Evolutionary conservation across 2,888 invertebrate species (phyloP), one percentile per base, ranked within the genome.

Genomic region (Tanypteryx hageni): DNA sequence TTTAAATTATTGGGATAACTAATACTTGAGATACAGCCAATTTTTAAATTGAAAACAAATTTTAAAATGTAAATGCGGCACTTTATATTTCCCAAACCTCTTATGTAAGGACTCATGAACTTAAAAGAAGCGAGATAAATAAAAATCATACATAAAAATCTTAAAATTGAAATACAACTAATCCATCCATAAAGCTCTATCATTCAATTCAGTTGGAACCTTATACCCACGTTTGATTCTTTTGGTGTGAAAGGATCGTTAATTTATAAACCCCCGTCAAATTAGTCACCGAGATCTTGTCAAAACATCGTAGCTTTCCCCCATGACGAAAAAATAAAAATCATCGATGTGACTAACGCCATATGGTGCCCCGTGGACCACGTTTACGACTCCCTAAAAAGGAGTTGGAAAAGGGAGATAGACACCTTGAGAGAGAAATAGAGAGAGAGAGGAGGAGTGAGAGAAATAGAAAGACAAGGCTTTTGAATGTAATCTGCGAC

Each of bases 301-400:
- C 44, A 44, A 64, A 64, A 64, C 22, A 22, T 76, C 10, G 22
- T 13, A 27, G 22, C 76, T 76, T 68, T 68, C 89, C 44, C 44
- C 18, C 9, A 31, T 27, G 14, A 61, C 0, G 61, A 86, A 31
- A 27, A 31, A 64, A 76, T 27, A 76, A 18, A 89, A 89, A 83
- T n/a, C 56, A 83, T 31, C n/a, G 89, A 13, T 27, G 27, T 76
- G 76, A 76, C 22, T 76, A 76, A 76, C 64, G 89, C 89, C 89
- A 89, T 89, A 89, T 89, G 89, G 89, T 64, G 89, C 89, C 89
- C 76, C 44, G 10, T 89, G 89, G 89, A 59, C 89, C 89, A 89
- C 31, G 64, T 44, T 44, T 5, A 9, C 64, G 31, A 64, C 44
- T 89, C 89, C 89, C 89, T 68, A 89, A 89, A 89, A 89, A 89